Base-by-base conservation (phyloP, 2,888 invertebrate genomes). In the Atrina japonica region DNA sequence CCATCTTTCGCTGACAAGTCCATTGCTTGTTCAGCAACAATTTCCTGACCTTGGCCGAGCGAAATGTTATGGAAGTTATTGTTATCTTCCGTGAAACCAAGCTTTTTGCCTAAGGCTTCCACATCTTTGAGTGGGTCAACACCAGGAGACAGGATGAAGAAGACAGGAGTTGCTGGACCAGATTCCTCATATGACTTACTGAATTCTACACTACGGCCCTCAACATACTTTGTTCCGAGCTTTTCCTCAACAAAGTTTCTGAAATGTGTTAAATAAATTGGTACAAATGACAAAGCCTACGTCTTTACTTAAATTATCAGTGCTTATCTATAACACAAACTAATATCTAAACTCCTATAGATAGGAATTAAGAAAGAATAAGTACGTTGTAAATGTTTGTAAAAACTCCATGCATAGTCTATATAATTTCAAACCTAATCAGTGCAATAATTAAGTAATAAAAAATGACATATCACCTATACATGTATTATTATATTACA, bases 71-170 rank as follows among this genome's bases (percentile, higher is more conserved):
- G 97, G 89, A 98, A 97, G 91, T 97, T 98, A 56, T 84, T 83
- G 77, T 92, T 92, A 86, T 97, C 96, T 60, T 94, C 93, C 0
- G 95, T 95, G 88, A 95, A 97, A 1, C 96, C 96, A 85, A 97
- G 91, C 85, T 93, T 94, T 86, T 94, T 95, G 27, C 98, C 98
- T 47, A 97, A 91, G 40, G 95, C 93, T 91, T 98, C 98, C 0
- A 98, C 97, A 88, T 98, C 98, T 91, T 97, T 97, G 43, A 98
- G 91, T 0, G 98, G 98, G 91, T 98, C 97, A 0, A 98, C 98
- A 60, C 98, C 98, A 3, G 98, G 98, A 0, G 97, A 98, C 0
- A 98, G 92, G 84, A 98, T 98, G 89, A 98, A 98, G 92, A 98
- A 98, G 83, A 98, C 96, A 0, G 98, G 98, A 0, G 97, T 98